phyloP scores from a whole-genome alignment of 2,888 invertebrate species.

The Sycophila texana region DNA sequence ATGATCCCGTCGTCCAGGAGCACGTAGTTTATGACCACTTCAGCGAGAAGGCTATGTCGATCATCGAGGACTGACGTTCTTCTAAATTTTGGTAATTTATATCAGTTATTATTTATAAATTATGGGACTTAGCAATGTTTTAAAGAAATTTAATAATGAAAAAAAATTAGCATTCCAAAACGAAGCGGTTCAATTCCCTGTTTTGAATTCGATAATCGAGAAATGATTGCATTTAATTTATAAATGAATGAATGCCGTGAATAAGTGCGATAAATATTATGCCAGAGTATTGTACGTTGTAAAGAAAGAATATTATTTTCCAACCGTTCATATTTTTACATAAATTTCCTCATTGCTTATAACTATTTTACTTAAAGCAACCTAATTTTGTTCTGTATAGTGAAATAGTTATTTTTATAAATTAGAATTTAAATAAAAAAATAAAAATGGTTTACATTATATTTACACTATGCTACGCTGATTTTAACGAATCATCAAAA shows the following conservation, averaged over 20 bases:
- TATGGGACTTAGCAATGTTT: no score
- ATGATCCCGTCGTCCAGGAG: no score
- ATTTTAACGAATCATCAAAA: slow-evolving; percentile 43
- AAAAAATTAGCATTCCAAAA: slow-evolving; percentile 49
- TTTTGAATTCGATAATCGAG: slow-evolving; percentile 50
- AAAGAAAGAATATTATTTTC: slow-evolving; percentile 54
- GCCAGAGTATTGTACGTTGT: slow-evolving; percentile 43
- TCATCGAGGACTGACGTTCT: no score
- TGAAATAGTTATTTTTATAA: slow-evolving; percentile 56
- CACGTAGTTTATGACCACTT: no score
- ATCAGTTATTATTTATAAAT: no score
- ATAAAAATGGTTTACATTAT: slow-evolving; percentile 45
- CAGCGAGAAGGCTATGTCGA: no score
- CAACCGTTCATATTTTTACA: slow-evolving; percentile 54
- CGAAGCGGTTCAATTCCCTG: slow-evolving; percentile 47
- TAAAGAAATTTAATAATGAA: slow-evolving; percentile 35
- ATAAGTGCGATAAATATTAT: slow-evolving; percentile 46
- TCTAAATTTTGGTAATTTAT: no score
- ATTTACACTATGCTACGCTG: slow-evolving; percentile 42
- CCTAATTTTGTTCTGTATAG: slow-evolving; percentile 56
- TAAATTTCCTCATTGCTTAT: slow-evolving; percentile 54
- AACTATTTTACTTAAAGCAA: slow-evolving; percentile 49
- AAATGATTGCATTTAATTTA: slow-evolving; percentile 55
- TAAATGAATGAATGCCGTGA: slow-evolving; percentile 51
- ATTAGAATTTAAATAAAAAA: slow-evolving; percentile 46